These are phyloP conservation scores for Steinernema scapterisci DNA, from an alignment of 2,888 invertebrate genomes.

Conservation along the genomic window DNA sequence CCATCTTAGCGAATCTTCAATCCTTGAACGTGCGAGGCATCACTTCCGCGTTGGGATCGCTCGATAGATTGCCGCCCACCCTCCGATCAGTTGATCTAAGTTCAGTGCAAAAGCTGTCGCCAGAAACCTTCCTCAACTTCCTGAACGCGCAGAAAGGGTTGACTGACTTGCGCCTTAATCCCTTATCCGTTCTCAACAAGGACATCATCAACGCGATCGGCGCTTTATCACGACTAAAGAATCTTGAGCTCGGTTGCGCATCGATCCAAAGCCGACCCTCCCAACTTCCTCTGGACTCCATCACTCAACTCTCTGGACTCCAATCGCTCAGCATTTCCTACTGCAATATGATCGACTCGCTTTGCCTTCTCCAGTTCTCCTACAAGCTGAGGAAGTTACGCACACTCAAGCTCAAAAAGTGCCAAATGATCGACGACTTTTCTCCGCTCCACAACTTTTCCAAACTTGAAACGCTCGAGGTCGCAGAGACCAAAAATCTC, in stretches of 20 bases:
- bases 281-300: slow-evolving; percentile 29
- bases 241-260: slow-evolving; percentile 29
- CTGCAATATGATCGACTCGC: not conserved
- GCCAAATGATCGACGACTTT: slow-evolving; percentile 37
- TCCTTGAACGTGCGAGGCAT: not conserved
- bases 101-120: slow-evolving; percentile 21
- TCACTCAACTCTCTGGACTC: slow-evolving; percentile 26
- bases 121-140: slow-evolving; percentile 30
- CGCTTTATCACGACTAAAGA: slow-evolving; percentile 1
- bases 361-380: slow-evolving; percentile 33
- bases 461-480: slow-evolving; percentile 26
- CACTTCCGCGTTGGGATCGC: not conserved
- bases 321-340: not conserved
- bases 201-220: slow-evolving; percentile 35
- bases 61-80: not conserved
- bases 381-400: slow-evolving; percentile 34
- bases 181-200: not conserved
- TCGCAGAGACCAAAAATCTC: slow-evolving; percentile 40
- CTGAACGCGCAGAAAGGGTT: slow-evolving; percentile 34
- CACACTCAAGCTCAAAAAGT: slow-evolving; percentile 35
- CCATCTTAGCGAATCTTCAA: not conserved
- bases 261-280: slow-evolving; percentile 5
- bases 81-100: slow-evolving; percentile 39
- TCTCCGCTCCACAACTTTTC: slow-evolving; percentile 6
- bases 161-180: slow-evolving; percentile 2